Percentiles rank a stretch among this genome's conserved stretches.
phyloP scores from a whole-genome alignment of 2,797 vertebrate species.

The Eurystomus glaucurus region DNA sequence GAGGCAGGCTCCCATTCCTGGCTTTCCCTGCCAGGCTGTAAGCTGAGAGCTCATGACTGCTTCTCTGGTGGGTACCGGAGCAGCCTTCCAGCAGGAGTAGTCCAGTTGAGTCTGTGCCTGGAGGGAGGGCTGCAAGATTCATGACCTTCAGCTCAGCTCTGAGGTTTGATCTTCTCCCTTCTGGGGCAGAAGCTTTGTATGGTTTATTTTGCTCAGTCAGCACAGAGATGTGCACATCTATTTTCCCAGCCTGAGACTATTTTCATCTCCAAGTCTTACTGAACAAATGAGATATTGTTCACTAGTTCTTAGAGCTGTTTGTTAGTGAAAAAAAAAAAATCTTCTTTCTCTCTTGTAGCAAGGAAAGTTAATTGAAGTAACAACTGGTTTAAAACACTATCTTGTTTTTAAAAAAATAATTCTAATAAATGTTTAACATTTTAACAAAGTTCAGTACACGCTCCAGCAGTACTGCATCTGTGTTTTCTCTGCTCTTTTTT shows the following conservation, averaged over 20 bases:
- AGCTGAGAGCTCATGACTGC: neutral
- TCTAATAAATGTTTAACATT: slow-evolving; percentile 43
- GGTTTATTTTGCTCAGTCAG: neutral
- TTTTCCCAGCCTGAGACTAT: neutral
- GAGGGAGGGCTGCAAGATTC: neutral
- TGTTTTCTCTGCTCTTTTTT: slow-evolving; percentile 44
- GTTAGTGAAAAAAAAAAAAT: neutral
- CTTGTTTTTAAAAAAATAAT: neutral
- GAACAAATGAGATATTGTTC: slow-evolving; percentile 33
- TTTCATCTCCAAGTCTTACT: neutral
- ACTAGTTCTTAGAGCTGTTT: neutral
- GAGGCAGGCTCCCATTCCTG: neutral
- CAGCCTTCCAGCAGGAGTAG: neutral
- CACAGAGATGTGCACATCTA: neutral
- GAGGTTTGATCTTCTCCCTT: neutral
- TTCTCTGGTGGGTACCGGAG: accelerated
- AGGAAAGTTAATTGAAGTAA: slow-evolving; percentile 29
- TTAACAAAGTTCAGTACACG: slow-evolving; percentile 47
- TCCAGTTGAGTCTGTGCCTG: neutral
- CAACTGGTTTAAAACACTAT: slow-evolving; percentile 21
- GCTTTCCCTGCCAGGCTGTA: neutral
- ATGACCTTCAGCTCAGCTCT: neutral
- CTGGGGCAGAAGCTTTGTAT: neutral
- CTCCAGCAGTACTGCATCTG: slow-evolving; percentile 32
- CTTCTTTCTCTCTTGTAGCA: neutral